A percentile compares a stretch with the other conserved stretches of the same genome.
These are phyloP conservation scores for Lapara coniferarum DNA, from an alignment of 2,888 invertebrate species.

Conservation along the genomic window DNA sequence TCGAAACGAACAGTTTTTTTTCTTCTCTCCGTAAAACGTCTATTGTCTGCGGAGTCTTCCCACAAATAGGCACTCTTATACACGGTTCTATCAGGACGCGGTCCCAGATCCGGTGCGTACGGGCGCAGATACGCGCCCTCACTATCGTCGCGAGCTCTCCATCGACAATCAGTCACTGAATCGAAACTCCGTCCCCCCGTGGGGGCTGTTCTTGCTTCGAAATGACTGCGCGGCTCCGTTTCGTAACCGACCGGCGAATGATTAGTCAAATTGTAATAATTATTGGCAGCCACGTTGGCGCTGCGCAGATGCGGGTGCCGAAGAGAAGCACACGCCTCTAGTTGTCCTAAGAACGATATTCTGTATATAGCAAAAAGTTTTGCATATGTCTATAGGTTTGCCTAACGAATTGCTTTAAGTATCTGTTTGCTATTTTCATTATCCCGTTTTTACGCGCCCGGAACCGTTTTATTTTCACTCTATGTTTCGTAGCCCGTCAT, in stretches of 20 bases:
- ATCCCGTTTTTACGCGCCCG: constrained; percentile 74
- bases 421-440: constrained; percentile 41
- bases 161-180: constrained; percentile 76
- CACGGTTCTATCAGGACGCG: constrained; percentile 76
- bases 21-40: constrained; percentile 93
- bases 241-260: constrained; percentile 77
- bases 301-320: constrained; percentile 77
- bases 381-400: constrained; percentile 17
- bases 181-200: constrained; percentile 76
- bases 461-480: constrained; percentile 41
- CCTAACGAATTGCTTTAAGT: constrained; percentile 43
- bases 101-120: constrained; percentile 73
- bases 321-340: constrained; percentile 80
- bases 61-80: constrained; percentile 83
- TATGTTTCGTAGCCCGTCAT: background rate
- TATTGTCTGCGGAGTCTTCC: constrained; percentile 88
- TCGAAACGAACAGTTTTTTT: constrained; percentile 97
- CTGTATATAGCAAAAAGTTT: constrained; percentile 53
- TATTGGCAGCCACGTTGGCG: constrained; percentile 80
- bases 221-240: constrained; percentile 65
- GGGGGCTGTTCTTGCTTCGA: constrained; percentile 63
- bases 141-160: constrained; percentile 80
- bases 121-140: constrained; percentile 76
- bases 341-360: constrained; percentile 82
- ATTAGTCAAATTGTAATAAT: constrained; percentile 84